Percentiles rank a stretch among this genome's conserved stretches.
These are phyloP conservation scores for Ammodytes marinus DNA, from an alignment of 2,113 vertebrate species.

Conservation along the genomic window DNA sequence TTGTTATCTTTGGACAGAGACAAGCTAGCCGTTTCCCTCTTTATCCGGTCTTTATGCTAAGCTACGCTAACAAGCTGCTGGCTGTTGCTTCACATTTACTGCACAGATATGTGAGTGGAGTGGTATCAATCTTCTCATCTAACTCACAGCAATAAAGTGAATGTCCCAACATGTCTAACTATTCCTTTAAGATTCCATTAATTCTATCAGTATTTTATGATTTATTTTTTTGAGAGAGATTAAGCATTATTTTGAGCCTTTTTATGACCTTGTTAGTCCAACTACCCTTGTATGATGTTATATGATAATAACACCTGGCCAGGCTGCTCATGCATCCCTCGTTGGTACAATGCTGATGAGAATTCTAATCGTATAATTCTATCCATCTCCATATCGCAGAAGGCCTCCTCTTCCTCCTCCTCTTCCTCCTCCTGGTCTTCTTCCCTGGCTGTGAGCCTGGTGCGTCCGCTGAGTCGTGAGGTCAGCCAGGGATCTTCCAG, in stretches of 20 bases:
- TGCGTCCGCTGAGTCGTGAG: slow-evolving; percentile 70
- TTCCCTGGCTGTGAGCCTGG: slow-evolving; percentile 79
- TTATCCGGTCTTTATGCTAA: not conserved
- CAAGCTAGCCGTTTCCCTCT: too few relatives aligned
- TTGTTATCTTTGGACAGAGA: not conserved
- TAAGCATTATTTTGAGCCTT: not conserved
- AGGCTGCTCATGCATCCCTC: not conserved
- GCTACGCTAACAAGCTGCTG: not conserved
- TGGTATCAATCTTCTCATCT: not conserved
- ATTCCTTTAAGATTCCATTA: not conserved
- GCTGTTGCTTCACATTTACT: not conserved
- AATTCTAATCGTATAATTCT: slow-evolving; percentile 58
- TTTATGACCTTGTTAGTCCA: not conserved
- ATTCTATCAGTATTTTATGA: not conserved
- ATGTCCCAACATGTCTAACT: not conserved
- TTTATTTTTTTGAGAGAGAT: not conserved
- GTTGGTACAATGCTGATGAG: slow-evolving; percentile 16
- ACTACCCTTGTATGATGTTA: not conserved
- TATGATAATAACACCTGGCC: not conserved
- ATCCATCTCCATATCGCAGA: slow-evolving; percentile 66
- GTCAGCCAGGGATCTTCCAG: slow-evolving; percentile 65
- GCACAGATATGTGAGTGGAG: not conserved
- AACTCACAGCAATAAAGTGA: not conserved
- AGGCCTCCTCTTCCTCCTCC: slow-evolving; percentile 73
- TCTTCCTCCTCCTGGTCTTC: slow-evolving; percentile 80